These are phyloP conservation scores for Hydra vulgaris DNA, from an alignment of 30 jellyfish, hydroid and myxozoan species.

Conservation along the genomic window DNA sequence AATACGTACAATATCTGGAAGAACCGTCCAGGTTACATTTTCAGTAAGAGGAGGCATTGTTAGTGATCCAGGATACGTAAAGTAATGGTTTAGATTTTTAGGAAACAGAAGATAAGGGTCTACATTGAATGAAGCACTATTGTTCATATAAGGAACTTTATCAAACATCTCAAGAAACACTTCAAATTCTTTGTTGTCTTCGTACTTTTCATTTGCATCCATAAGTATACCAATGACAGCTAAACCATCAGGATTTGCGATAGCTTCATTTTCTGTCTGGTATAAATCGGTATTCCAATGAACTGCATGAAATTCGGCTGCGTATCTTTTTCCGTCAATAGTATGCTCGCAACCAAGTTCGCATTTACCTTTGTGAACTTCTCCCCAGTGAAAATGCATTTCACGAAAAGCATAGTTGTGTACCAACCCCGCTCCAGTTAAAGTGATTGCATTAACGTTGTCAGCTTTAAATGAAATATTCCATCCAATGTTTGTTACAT, in stretches of 20 bases:
- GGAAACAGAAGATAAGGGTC: slow-evolving; percentile 74
- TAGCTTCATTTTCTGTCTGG: slow-evolving; percentile 47
- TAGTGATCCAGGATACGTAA: slow-evolving; percentile 92
- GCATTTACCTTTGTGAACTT: slow-evolving; percentile 21
- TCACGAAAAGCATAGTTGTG: slow-evolving; percentile 47
- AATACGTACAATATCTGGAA: slow-evolving; percentile 45
- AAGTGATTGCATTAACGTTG: slow-evolving; percentile 3
- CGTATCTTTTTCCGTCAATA: slow-evolving; percentile 49
- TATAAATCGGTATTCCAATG: slow-evolving; percentile 54
- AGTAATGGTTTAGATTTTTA: slow-evolving; percentile 29
- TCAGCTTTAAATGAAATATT: slow-evolving; percentile 30
- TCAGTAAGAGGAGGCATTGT: slow-evolving; percentile 90
- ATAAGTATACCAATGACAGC: slow-evolving; percentile 85
- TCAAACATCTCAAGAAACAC: slow-evolving; percentile 27
- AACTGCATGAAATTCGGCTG: slow-evolving; percentile 82
- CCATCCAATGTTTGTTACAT: slow-evolving; percentile 46
- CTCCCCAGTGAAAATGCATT: slow-evolving; percentile 91
- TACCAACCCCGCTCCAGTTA: slow-evolving; percentile 60
- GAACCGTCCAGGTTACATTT: slow-evolving; percentile 88
- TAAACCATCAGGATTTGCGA: slow-evolving; percentile 52
- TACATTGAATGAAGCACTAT: slow-evolving; percentile 23
- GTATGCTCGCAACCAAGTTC: slow-evolving; percentile 76
- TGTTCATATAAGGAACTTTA: slow-evolving; percentile 38
- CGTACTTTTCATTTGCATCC: slow-evolving; percentile 27
- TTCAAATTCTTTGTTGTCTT: slow-evolving; percentile 45